These are phyloP conservation scores for Chiropotes sagulatus DNA, from an alignment of 2,797 vertebrate species.

Conservation along the genomic window DNA sequence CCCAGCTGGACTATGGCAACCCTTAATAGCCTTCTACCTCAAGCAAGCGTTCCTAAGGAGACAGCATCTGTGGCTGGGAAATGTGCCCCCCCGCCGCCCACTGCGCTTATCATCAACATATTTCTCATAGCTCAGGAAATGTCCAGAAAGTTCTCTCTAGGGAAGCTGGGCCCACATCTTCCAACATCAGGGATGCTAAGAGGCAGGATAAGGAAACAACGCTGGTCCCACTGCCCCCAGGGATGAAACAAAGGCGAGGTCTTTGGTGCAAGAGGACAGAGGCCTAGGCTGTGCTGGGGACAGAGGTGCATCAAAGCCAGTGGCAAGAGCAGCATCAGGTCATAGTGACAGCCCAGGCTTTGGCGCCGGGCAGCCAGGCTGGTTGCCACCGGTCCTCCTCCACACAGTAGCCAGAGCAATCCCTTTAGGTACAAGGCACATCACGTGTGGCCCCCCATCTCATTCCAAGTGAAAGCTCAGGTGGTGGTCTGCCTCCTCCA, in stretches of 20 bases:
- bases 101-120: conserved; percentile 49
- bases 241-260: neutral
- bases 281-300: too few relatives aligned
- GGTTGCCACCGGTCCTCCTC: neutral
- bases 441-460: neutral
- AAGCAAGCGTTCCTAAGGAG: neutral
- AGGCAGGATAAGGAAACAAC: neutral
- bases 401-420: neutral
- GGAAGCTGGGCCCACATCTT: conserved; percentile 32
- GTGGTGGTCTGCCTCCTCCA: neutral
- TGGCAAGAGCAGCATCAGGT: neutral
- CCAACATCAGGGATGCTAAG: conserved; percentile 5
- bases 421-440: neutral
- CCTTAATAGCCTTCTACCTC: neutral
- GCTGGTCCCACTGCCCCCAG: too few relatives aligned
- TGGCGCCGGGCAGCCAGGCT: neutral
- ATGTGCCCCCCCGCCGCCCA: neutral
- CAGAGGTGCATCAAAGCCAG: neutral
- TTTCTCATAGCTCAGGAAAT: conserved; percentile 56
- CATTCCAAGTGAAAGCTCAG: neutral
- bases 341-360: too few relatives aligned
- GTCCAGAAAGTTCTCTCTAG: conserved; percentile 63
- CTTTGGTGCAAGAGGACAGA: neutral
- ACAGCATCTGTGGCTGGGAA: conserved; percentile 47
- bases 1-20: neutral